Evolutionary conservation across 1,140 invertebrate genomes (phyloP), one percentile per base, ranked within the genome.

Genomic region (Reticulitermes speratus): DNA sequence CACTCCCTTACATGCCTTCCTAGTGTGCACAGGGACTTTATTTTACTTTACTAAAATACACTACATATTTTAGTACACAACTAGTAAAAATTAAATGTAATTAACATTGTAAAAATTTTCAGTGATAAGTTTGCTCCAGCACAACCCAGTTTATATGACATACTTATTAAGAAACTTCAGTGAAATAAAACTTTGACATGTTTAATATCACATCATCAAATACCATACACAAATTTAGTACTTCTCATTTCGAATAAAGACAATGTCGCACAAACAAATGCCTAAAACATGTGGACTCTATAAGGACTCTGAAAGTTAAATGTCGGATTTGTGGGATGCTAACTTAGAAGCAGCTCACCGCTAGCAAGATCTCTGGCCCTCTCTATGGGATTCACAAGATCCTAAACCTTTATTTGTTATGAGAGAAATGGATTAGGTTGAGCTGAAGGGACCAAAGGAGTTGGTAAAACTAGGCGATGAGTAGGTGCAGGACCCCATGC

Each of bases 401-500:
- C 19, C 32, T 83, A 83, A 83, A 44, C 23, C 32, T 44, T 83
- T 52, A 19, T n/a, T 30, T 84, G 83, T 86, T 84, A 86, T 38
- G 86, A 86, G 30, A 86, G 86, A 32, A 86, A 86, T 32, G 86
- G 86, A 32, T 86, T 86, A 23, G 86, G 86, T 82, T 86, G 86
- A 65, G 81, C 25, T n/a, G 86, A 85, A 38, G 85, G 85, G 19
- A 84, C 48, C 30, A 84, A 52, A 23, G 83, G 83, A n/a, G 48
- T 32, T n/a, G 83, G 83, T 19, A 84, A 32, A 25, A 84, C 83
- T 19, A 48, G 83, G 9, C 44, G 83, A 45, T 52, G 45, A 21
- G 44, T 52, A 25, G 83, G 83, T 25, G 83, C 44, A 48, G 44
- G 44, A 52, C 44, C 83, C 83, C 83, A 84, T 52, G 83, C 83